Conservation (phyloP, 2,888 invertebrate species). For the Drosophila melanosoma region DNA sequence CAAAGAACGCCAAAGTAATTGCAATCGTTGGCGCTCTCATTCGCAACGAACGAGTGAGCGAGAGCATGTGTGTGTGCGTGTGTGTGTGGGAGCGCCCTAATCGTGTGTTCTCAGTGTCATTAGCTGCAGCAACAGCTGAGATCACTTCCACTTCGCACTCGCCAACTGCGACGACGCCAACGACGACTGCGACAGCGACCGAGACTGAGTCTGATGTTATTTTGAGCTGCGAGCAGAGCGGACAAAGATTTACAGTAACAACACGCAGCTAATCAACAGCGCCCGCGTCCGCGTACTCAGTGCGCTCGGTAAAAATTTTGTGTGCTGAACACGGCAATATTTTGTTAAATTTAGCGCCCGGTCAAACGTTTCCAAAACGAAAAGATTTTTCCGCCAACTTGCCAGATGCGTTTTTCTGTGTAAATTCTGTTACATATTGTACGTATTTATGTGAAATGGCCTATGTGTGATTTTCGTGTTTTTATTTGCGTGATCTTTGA, state of each 20-base stretch:
- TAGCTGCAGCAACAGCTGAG: constrained; percentile 70
- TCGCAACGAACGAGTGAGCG: constrained; percentile 14
- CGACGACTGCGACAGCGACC: constrained; percentile 20
- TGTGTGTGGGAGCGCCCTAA: constrained; percentile 70
- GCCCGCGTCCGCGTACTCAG: constrained; percentile 66
- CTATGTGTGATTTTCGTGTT: constrained; percentile 14
- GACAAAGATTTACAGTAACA: constrained; percentile 76
- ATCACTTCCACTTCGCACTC: constrained; percentile 59
- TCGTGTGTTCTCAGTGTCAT: constrained; percentile 58
- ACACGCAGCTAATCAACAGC: constrained; percentile 75
- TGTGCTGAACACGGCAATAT: constrained; percentile 50
- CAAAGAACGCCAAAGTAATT: constrained; percentile 76
- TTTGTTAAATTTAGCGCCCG: constrained; percentile 74
- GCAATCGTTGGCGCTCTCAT: constrained; percentile 41
- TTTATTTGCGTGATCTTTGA: constrained; percentile 35
- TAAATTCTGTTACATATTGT: constrained; percentile 22
- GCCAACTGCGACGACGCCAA: constrained; percentile 21
- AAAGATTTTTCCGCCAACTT: constrained; percentile 44
- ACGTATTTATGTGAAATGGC: constrained; percentile 1
- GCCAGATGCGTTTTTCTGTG: constrained; percentile 41
- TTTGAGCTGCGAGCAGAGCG: constrained; percentile 68
- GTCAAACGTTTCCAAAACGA: constrained; percentile 40
- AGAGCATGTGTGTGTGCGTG: constrained; percentile 30
- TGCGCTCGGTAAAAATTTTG: constrained; percentile 62
- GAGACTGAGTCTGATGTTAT: constrained; percentile 64